Conservation (phyloP, 2,113 vertebrate genomes). For the Zosterops pallidus region DNA sequence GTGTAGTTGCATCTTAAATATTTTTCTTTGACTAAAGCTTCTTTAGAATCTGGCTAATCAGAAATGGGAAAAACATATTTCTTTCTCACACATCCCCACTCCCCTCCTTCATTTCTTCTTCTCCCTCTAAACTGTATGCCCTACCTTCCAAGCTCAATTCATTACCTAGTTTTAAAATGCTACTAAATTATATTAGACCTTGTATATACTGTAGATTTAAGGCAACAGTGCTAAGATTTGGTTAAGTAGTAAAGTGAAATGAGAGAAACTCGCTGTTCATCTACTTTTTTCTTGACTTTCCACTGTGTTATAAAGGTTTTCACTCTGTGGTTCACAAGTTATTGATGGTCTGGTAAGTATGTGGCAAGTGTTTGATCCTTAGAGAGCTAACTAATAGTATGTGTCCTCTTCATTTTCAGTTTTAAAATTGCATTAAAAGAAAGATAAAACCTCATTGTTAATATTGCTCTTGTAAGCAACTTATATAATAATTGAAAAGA, state of each 20-base stretch:
- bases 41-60: not conserved
- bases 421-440: not conserved
- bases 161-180: not conserved
- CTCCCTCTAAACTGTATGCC: accelerated
- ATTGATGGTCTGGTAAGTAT: not conserved
- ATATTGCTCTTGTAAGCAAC: not conserved
- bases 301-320: not conserved
- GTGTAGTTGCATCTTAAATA: not conserved
- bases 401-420: not conserved
- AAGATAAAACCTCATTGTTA: not conserved
- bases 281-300: not conserved
- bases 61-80: not conserved
- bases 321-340: not conserved
- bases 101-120: not conserved
- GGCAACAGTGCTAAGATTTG: not conserved
- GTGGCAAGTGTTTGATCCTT: not conserved
- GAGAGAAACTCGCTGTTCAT: not conserved
- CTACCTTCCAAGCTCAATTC: not conserved
- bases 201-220: not conserved
- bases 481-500: not conserved
- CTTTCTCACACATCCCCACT: accelerated
- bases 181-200: not conserved
- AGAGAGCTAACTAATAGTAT: not conserved
- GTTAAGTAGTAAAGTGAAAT: not conserved
- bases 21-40: not conserved